Base-by-base conservation (phyloP, 2,113 vertebrate species). In the Alouatta palliata region DNA sequence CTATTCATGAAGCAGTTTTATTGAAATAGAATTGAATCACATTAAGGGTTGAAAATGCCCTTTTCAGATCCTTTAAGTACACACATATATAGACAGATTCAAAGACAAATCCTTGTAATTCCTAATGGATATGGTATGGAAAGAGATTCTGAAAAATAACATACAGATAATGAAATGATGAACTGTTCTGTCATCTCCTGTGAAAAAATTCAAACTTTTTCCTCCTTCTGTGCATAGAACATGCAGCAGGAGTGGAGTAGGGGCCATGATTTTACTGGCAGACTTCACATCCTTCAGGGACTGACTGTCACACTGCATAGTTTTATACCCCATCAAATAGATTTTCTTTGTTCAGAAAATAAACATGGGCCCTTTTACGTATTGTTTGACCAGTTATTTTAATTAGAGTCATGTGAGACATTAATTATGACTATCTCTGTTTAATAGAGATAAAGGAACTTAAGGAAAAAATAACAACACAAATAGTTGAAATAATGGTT, bases 341-440 rank as follows among this genome's bases (percentile, higher is more conserved):
- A 86, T 91, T 84, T 90, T 85, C 83, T 95, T 95, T 95, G 43
- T 94, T 95, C 70, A 90, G 71, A 88, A 96, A 96, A 96, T 90
- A 89, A 94, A 83, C 71, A 92, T 56, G 17, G 70, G 17, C 47
- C 43, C 95, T 76, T 86, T 79, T 71, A 86, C 52, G 92, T 40
- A 45, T 56, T 96, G 85, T 95, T 88, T 93, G 87, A 54, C 49
- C 84, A 87, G 64, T 71, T 92, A 75, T 93, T 97, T 85, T 96
- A 96, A 96, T 96, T 84, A 90, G 64, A 97, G 32, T 77, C 96
- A 84, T 43, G 43, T 84, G 61, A 83, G 64, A 58, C 64, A 81
- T 91, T 87, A 79, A 96, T 82, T 84, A 91, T 56, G 45, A 93
- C 35, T 94, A 61, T 76, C 64, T 90, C 81, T 94, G 21, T 70